Base-by-base conservation (phyloP, 2,888 invertebrate species). In the Phasia obesa region DNA sequence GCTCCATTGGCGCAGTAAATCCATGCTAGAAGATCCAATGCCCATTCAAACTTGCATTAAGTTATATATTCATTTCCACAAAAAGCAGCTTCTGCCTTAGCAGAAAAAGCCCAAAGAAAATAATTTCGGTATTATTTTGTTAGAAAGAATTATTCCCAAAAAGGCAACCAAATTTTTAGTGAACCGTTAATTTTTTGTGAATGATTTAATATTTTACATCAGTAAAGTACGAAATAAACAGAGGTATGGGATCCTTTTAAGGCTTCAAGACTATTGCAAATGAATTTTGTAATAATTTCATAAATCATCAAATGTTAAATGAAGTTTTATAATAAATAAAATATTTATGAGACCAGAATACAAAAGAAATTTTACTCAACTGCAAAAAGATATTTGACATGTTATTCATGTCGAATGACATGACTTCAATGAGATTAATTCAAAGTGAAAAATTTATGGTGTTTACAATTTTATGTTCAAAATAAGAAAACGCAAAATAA, bases 221-320 rank as follows among this genome's bases (percentile, higher is more conserved):
- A n/a, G 53, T 19, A 31, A 55, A 67, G 13, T 25, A 25, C 64
- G 38, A 19, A 62, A 38, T 31, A 2, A n/a, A 17, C 49, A 49
- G 9, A 47, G 55, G 53, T 42, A 27, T 59, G 49, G 49, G 25
- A 35, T 13, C 11, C 11, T 38, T 65, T 44, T 4, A 67, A 47
- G 65, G n/a, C 21, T 47, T 47, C 47, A 23, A 59, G 79, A 49
- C 23, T 31, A n/a, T 35, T 55, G 17, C n/a, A 65, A 53, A 67
- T 35, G 19, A 49, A 64, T 59, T 75, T 59, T 17, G 21, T 75
- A 59, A 76, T 65, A 64, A 81, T 76, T 81, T 71, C 76, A 81
- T 81, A 81, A 81, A 81, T 81, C 81, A 71, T 65, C 49, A 75
- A 75, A 75, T 81, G 62, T 64, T 69, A 60, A 69, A 70, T 51